Base-by-base conservation (phyloP, 2,113 vertebrate species). In the Tupaia chinensis region DNA sequence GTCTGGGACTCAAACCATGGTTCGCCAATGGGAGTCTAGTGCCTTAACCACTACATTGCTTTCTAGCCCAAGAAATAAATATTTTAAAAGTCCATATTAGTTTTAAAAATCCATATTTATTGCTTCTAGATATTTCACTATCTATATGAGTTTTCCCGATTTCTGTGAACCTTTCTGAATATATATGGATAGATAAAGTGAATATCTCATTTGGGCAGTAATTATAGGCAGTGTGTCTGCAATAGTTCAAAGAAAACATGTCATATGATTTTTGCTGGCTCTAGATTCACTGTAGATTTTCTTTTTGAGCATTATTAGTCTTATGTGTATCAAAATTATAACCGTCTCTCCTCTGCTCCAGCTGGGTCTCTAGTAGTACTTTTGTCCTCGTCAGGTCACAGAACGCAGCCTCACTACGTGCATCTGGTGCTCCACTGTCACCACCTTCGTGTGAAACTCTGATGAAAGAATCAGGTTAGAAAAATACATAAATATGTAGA, bases 71-170 rank as follows among this genome's bases (percentile, higher is more conserved):
- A 87, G 60, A 93, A 93, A 73, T 81, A 74, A 85, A 32, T 79
- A 79, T 66, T 79, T 93, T 77, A 20, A 29, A 94, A 92, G 44
- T 61, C 4, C 17, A 54, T 22, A 0, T 84, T 3, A 4, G 7
- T 77, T 92, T 73, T 5, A 32, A 93, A 94, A 83, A 23, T 69
- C n/a, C 5, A 0, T 34, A 54, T 53, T 77, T 60, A 34, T 87
- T 89, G 10, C 29, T 92, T 94, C 20, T 65, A 60, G 14, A 14
- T 95, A 69, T 78, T 19, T 83, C 60, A 93, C 79, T 87, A 74
- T 86, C 20, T 73, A 22, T 76, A 23, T 27, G 22, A n/a, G 68
- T 32, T 90, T 96, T 83, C 9, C 32, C 25, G 44, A 70, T 32
- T 85, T 74, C 29, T 81, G 53, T 90, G 27, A 73, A 25, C 23